Percentiles rank a stretch among this genome's conserved stretches.
Conservation (phyloP, 2,797 vertebrate genomes). For the Ctenochaetus hawaiiensis region DNA sequence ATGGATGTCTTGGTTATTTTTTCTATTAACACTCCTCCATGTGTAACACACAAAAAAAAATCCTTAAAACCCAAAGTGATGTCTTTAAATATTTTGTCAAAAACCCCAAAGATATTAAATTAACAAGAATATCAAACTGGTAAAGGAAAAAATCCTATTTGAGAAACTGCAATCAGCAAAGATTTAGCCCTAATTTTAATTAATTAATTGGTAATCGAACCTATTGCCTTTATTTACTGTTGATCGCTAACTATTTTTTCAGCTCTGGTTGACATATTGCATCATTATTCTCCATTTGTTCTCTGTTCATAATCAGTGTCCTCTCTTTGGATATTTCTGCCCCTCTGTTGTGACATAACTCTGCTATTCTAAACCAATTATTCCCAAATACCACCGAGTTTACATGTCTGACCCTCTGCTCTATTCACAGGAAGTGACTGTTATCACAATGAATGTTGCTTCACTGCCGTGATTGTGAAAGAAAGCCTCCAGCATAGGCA, state of each 20-base stretch:
- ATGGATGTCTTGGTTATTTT: neutral
- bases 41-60: neutral
- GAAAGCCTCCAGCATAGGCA: conserved; percentile 45
- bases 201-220: neutral
- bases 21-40: neutral
- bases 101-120: neutral
- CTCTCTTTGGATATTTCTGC: neutral
- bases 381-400: neutral
- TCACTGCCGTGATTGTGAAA: conserved; percentile 59
- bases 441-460: conserved; percentile 28
- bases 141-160: neutral
- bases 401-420: conserved; percentile 17
- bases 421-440: conserved; percentile 6
- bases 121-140: neutral
- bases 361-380: neutral
- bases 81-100: neutral
- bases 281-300: neutral
- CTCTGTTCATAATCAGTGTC: neutral
- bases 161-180: neutral
- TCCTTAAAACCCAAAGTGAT: neutral
- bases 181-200: neutral
- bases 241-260: neutral
- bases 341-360: neutral
- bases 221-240: neutral
- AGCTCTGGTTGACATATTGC: neutral